These are phyloP conservation scores for Coptodon bakossiorum DNA, from an alignment of 2,113 vertebrate genomes.

Conservation along the genomic window DNA sequence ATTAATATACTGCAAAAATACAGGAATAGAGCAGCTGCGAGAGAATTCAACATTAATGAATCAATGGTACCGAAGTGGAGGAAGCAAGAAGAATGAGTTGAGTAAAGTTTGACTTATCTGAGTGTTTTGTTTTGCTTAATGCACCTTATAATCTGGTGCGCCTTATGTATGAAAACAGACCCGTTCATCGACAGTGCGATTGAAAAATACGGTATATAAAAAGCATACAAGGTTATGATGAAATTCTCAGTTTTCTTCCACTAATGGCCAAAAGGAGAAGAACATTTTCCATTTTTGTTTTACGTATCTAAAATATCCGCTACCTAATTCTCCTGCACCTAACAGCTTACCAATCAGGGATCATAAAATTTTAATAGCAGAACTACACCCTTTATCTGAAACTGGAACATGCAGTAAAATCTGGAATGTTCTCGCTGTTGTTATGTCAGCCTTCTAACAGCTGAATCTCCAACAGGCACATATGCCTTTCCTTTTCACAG, in stretches of 20 bases:
- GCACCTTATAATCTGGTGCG: not conserved
- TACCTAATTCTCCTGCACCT: not conserved
- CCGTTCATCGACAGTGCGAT: not conserved
- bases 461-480: not conserved
- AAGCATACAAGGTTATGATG: not conserved
- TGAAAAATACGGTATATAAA: not conserved
- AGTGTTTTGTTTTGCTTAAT: not conserved
- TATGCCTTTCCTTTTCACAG: not conserved
- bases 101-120: not conserved
- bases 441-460: slow-evolving; percentile 12
- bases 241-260: not conserved
- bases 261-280: not conserved
- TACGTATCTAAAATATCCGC: not conserved
- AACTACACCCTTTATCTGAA: not conserved
- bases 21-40: not conserved
- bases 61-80: not conserved
- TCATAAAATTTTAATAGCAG: slow-evolving; percentile 9
- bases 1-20: not conserved
- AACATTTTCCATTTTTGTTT: not conserved
- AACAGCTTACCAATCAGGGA: not conserved
- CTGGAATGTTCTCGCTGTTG: not conserved
- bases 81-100: not conserved
- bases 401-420: not conserved
- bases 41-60: not conserved
- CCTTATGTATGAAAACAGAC: not conserved